Percentiles rank a stretch among this genome's conserved stretches.
These are phyloP conservation scores for Hirtodrosophila duncani DNA, from an alignment of 2,888 invertebrate genomes.

Conservation along the genomic window DNA sequence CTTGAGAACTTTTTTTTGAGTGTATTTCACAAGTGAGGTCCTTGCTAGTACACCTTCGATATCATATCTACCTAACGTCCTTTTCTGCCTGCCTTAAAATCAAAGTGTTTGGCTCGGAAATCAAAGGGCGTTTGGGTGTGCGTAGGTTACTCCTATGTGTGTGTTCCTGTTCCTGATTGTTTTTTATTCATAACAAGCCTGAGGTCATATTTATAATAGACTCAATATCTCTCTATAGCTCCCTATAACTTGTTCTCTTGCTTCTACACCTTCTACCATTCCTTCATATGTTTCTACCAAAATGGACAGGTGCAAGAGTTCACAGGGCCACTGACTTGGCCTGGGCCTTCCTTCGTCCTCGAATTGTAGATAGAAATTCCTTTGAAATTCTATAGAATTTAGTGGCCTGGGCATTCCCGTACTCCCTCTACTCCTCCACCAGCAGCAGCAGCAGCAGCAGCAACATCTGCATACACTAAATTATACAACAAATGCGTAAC, in stretches of 20 bases:
- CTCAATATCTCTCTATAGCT: too few relatives aligned
- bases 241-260: too few relatives aligned
- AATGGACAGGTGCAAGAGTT: slow-evolving; percentile 55
- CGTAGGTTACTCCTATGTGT: slow-evolving; percentile 23
- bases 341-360: background rate
- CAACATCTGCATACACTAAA: slow-evolving; percentile 63
- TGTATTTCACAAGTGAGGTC: too few relatives aligned
- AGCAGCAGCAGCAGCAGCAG: background rate
- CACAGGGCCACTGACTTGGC: slow-evolving; percentile 37
- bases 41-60: too few relatives aligned
- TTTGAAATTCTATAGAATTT: slow-evolving; percentile 64
- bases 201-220: slow-evolving; percentile 58
- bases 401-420: slow-evolving; percentile 53
- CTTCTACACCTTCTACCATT: background rate
- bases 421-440: slow-evolving; percentile 3
- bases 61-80: too few relatives aligned
- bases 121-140: slow-evolving; percentile 36
- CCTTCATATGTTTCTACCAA: background rate
- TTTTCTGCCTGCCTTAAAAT: too few relatives aligned
- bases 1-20: too few relatives aligned
- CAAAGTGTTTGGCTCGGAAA: slow-evolving; percentile 37
- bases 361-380: slow-evolving; percentile 31
- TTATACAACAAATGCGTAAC: slow-evolving; percentile 55
- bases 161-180: slow-evolving; percentile 50
- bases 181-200: slow-evolving; percentile 63